These are phyloP conservation scores for Hucho hucho DNA, from an alignment of 2,113 vertebrate genomes.

Conservation along the genomic window DNA sequence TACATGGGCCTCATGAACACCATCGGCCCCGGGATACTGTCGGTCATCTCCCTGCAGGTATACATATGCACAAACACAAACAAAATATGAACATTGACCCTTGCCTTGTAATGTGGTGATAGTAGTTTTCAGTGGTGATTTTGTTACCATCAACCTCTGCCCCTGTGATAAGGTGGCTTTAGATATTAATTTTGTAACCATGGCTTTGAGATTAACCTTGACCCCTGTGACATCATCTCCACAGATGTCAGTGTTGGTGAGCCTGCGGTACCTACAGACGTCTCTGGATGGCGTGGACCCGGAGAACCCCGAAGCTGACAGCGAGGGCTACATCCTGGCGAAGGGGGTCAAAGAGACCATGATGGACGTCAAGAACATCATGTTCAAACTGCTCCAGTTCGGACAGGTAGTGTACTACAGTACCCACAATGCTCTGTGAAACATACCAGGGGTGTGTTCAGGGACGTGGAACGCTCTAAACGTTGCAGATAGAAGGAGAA, in stretches of 20 bases:
- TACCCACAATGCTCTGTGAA: no score
- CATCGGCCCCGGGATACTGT: conserved; percentile 73
- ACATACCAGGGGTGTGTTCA: no score
- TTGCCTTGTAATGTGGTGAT: no score
- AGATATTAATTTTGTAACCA: no score
- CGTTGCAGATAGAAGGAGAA: no score
- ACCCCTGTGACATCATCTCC: neutral
- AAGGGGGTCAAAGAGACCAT: conserved; percentile 77
- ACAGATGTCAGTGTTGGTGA: conserved; percentile 67
- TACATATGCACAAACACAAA: neutral
- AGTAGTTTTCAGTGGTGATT: neutral
- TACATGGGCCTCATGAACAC: conserved; percentile 80
- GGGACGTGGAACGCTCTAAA: no score
- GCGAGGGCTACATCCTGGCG: conserved; percentile 82
- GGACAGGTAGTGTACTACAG: conserved; percentile 41
- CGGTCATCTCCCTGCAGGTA: conserved; percentile 77
- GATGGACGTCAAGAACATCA: conserved; percentile 52
- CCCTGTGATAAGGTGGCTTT: neutral
- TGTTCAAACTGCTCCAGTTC: conserved; percentile 54
- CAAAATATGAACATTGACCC: neutral
- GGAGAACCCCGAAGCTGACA: conserved; percentile 72
- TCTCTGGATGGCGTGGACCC: conserved; percentile 77
- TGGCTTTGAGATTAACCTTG: neutral
- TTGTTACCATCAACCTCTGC: neutral
- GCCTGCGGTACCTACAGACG: conserved; percentile 81